Percentiles rank a stretch among this genome's conserved stretches.
phyloP scores from a whole-genome alignment of 2,797 vertebrate species.

The Ceyx erithaca region DNA sequence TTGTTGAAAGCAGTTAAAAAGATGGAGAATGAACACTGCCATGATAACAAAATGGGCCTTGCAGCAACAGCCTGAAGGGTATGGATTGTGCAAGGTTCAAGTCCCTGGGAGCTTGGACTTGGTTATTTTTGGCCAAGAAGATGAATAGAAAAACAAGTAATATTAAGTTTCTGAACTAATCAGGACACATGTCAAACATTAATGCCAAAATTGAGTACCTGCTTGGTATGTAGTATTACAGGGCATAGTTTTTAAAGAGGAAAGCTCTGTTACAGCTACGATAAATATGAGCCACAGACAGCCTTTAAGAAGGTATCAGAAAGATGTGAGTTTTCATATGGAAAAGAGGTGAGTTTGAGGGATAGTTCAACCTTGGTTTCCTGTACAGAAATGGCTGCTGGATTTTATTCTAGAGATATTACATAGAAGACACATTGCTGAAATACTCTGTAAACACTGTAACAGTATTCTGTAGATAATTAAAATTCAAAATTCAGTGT shows the following conservation, averaged over 20 bases:
- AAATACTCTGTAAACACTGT: neutral
- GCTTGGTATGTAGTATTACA: neutral
- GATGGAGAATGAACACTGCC: neutral
- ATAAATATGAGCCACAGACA: neutral
- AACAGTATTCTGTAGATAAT: neutral
- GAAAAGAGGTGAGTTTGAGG: neutral
- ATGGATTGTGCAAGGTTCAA: accelerated
- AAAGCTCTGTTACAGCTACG: neutral
- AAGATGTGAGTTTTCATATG: neutral
- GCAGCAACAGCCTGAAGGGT: neutral
- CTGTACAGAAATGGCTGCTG: neutral
- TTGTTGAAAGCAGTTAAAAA: neutral
- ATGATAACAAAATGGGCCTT: neutral
- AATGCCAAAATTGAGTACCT: accelerated
- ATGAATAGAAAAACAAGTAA: neutral
- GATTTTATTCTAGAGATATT: neutral
- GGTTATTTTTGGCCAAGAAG: neutral
- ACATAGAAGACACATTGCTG: neutral
- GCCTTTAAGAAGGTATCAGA: neutral
- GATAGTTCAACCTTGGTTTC: neutral
- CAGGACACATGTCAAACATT: neutral
- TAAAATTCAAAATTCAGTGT: neutral
- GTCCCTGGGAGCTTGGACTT: neutral
- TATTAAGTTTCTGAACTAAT: too few relatives aligned
- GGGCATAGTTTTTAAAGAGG: neutral